These are phyloP conservation scores for Raphicerus campestris DNA, from an alignment of 2,113 vertebrate species.

Conservation along the genomic window DNA sequence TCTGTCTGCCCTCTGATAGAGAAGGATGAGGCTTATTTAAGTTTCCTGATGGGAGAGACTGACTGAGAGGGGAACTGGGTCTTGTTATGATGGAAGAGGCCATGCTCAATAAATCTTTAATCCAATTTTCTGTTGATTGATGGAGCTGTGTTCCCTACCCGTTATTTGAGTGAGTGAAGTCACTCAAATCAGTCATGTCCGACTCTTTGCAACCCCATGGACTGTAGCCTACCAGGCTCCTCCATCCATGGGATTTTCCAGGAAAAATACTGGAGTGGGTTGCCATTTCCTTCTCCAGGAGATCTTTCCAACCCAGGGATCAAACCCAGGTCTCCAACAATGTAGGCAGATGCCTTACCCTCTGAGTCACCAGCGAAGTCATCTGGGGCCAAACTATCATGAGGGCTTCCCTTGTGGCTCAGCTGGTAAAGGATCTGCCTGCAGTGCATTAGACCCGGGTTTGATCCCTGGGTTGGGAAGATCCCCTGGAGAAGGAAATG, in stretches of 20 bases:
- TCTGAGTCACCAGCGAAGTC: no score
- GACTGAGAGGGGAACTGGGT: neutral
- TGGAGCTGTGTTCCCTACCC: neutral
- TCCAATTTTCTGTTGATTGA: neutral
- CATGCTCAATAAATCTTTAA: neutral
- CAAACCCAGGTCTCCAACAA: no score
- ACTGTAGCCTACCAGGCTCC: no score
- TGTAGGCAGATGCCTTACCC: no score
- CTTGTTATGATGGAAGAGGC: neutral
- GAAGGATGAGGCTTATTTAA: neutral
- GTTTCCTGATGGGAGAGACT: neutral
- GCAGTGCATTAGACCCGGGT: neutral
- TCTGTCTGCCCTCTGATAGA: neutral
- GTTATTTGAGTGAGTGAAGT: neutral
- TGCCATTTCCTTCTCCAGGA: no score
- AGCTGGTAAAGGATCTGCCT: neutral
- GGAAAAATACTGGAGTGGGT: no score
- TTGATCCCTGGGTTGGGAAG: neutral
- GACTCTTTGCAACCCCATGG: no score
- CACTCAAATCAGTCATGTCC: fast-evolving
- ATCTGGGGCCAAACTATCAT: neutral
- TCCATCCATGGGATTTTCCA: no score
- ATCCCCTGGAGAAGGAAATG: neutral
- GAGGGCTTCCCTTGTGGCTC: neutral
- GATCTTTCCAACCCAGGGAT: no score